Conservation (phyloP, 2,797 vertebrate species). For the Notolabrus celidotus region DNA sequence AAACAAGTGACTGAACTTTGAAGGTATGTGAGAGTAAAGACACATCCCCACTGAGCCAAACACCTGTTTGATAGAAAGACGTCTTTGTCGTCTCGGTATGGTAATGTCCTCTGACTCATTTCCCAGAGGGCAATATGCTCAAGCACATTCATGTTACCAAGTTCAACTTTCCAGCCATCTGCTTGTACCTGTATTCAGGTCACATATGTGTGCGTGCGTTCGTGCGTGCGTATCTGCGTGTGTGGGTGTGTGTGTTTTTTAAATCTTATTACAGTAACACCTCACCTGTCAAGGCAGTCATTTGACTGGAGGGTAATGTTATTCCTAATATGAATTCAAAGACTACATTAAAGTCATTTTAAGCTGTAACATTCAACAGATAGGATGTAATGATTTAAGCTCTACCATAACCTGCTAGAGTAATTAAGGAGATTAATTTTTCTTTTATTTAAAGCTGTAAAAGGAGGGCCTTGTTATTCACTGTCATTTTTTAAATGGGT, state of each 20-base stretch:
- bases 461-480: neutral
- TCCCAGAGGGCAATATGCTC: constrained; percentile 67
- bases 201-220: neutral
- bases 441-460: neutral
- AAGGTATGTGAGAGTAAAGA: constrained; percentile 35
- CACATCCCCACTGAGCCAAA: constrained; percentile 43
- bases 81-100: constrained; percentile 78
- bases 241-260: neutral
- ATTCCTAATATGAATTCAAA: neutral
- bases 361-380: neutral
- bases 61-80: constrained; percentile 80
- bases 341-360: neutral
- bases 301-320: neutral
- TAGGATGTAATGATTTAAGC: too few relatives aligned
- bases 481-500: neutral
- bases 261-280: neutral
- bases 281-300: neutral
- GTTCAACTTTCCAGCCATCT: constrained; percentile 32
- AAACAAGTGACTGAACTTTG: constrained; percentile 44
- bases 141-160: constrained; percentile 37
- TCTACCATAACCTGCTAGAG: too few relatives aligned
- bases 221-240: too few relatives aligned
- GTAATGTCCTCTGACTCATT: constrained; percentile 84
- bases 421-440: neutral
- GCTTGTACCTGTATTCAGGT: constrained; percentile 41